phyloP scores from a whole-genome alignment of 2,888 invertebrate species.

The Podabrus alpinus region DNA sequence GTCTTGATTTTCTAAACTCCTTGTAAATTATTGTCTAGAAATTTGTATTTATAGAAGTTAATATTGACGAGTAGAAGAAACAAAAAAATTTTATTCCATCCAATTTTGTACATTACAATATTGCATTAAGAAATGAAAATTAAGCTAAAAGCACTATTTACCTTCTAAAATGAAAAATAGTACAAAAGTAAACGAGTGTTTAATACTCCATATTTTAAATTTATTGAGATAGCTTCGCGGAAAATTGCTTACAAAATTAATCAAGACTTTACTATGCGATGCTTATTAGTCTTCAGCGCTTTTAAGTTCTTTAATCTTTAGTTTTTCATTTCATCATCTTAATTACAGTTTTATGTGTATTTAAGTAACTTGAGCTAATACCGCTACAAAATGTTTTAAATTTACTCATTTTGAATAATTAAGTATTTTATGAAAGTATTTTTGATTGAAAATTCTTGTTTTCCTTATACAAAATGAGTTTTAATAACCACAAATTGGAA shows the following conservation, averaged over 20 bases:
- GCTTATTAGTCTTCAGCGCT: conserved; percentile 15
- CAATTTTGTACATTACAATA: neutral
- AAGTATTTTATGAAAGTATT: neutral
- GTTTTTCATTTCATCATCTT: conserved; percentile 8
- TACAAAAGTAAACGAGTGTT: neutral
- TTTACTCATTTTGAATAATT: neutral
- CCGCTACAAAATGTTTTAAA: neutral
- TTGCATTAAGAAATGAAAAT: neutral
- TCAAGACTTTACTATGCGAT: conserved; percentile 5
- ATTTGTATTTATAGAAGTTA: neutral
- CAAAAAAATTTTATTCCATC: neutral
- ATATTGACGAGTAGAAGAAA: neutral
- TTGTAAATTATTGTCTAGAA: neutral
- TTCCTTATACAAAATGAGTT: neutral
- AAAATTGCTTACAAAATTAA: conserved; percentile 15
- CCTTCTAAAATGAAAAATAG: neutral
- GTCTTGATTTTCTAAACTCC: neutral
- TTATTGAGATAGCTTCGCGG: neutral
- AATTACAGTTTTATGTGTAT: conserved; percentile 10
- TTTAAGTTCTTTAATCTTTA: conserved; percentile 5
- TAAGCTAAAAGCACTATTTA: neutral
- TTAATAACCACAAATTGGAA: neutral
- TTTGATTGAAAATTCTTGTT: neutral
- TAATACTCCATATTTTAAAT: neutral
- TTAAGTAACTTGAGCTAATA: neutral